A percentile compares a stretch with the other conserved stretches of the same genome.
Evolutionary conservation across 2,888 invertebrate species (phyloP).

Genomic region (Drosophila rubida): DNA sequence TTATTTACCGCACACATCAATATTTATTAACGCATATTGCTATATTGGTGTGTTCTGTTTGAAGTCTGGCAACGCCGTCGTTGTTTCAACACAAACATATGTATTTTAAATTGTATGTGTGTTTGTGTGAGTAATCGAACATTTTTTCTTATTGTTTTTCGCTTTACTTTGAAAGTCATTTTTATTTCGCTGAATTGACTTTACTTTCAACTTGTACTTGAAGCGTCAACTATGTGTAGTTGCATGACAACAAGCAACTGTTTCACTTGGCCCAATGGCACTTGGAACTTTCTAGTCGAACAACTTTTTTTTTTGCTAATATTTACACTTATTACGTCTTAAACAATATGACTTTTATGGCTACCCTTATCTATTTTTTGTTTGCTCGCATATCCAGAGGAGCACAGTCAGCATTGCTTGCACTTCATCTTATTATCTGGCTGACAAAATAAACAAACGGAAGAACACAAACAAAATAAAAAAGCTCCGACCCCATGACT

Average conservation of each 20-base stretch:
- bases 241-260: conserved; percentile 16
- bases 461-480: conserved; percentile 15
- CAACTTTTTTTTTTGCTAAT: conserved; percentile 6
- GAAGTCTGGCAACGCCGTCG: conserved; percentile 46
- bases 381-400: conserved; percentile 21
- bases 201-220: conserved; percentile 11
- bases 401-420: conserved; percentile 46
- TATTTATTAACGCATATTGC: conserved; percentile 18
- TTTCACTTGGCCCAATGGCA: neutral
- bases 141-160: conserved; percentile 17
- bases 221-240: conserved; percentile 26
- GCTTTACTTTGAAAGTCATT: conserved; percentile 24
- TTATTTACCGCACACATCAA: conserved; percentile 11
- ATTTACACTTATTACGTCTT: conserved; percentile 45
- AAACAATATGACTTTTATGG: conserved; percentile 39
- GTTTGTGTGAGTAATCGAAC: neutral
- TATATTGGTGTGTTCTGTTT: conserved; percentile 25
- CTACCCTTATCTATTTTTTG: conserved; percentile 36
- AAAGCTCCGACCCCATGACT: conserved; percentile 34
- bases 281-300: conserved; percentile 42
- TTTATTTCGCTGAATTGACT: conserved; percentile 27
- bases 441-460: conserved; percentile 38
- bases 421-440: conserved; percentile 44
- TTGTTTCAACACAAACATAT: conserved; percentile 1
- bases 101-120: neutral